Evolutionary conservation across 2,113 vertebrate species (phyloP), one percentile per base, ranked within the genome.

Genomic region (Phyllostomus hastatus): DNA sequence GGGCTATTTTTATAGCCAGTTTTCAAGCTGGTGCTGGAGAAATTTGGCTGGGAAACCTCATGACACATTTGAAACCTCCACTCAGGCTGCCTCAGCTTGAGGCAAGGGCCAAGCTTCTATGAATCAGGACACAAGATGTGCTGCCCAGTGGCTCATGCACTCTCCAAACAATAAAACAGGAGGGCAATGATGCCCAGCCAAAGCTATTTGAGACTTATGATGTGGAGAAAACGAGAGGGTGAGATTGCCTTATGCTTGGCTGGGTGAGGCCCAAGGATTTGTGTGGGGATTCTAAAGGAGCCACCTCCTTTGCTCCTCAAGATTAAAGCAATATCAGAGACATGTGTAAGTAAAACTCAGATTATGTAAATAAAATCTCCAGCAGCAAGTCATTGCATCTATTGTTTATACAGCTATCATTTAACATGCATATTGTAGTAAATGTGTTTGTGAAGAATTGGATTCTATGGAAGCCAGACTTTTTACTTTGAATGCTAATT

Each of bases 1-100:
- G 90, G 67, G 93, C 96, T 97, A 97, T 97, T 96, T 98, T 97
- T 97, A 75, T 89, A 97, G 94, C 38, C 22, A 86, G 88, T 97
- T 96, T 98, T 94, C 96, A 79, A 97, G 83, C 69, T 88, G 88
- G 88, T 92, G 81, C 96, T 87, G 84, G 89, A 97, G 87, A 96
- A 93, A 97, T 96, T 97, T 97, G 96, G 97, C 94, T 88, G 28
- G 75, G 83, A 96, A 96, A 95, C 66, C 80, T 97, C 94, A 94
- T 93, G 95, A 96, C 97, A 97, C 96, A 97, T 97, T 96, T 96
- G 89, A 97, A 96, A 95, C 96, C 93, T 93, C 93, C 57, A 20
- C 93, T 88, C 28, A 33, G 72, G 78, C 82, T 78, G 69, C 67
- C 91, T 73, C 88, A 80, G 96, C 83, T 31, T 72, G 91, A 67